phyloP scores from a whole-genome alignment of 2,888 invertebrate genomes.

The Beris chalybata region DNA sequence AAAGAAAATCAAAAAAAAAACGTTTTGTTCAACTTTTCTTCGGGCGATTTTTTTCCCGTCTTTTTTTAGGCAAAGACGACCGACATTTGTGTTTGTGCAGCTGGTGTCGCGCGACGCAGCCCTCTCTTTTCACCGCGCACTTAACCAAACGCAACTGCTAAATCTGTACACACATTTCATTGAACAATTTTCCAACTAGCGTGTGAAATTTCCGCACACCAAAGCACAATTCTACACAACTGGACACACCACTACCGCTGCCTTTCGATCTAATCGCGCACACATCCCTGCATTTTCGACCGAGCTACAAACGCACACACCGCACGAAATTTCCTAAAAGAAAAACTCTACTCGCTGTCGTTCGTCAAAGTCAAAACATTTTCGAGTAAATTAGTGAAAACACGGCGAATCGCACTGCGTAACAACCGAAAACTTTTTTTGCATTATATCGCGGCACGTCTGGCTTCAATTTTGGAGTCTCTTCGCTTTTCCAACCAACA shows the following conservation, averaged over 20 bases:
- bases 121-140: too few species aligned
- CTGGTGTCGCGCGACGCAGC: neutral
- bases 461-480: neutral
- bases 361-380: slow-evolving; percentile 27
- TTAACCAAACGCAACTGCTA: too few species aligned
- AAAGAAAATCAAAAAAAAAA: too few species aligned
- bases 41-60: neutral
- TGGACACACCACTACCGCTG: too few species aligned
- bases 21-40: too few species aligned
- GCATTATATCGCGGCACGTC: neutral
- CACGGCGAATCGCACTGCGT: neutral
- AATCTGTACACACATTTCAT: too few species aligned
- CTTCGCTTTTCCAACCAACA: slow-evolving; percentile 7
- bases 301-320: slow-evolving; percentile 20
- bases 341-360: slow-evolving; percentile 6
- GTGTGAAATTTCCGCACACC: neutral
- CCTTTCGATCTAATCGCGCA: too few species aligned
- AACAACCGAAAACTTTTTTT: neutral
- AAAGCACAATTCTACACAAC: neutral
- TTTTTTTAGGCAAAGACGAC: neutral
- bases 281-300: neutral
- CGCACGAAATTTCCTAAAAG: slow-evolving; percentile 7
- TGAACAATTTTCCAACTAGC: too few species aligned
- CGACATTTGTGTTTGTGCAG: slow-evolving; percentile 10
- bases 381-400: slow-evolving; percentile 8